Evolutionary conservation across 1,140 invertebrate genomes (phyloP).

Genomic region (Hylaeus volcanicus): DNA sequence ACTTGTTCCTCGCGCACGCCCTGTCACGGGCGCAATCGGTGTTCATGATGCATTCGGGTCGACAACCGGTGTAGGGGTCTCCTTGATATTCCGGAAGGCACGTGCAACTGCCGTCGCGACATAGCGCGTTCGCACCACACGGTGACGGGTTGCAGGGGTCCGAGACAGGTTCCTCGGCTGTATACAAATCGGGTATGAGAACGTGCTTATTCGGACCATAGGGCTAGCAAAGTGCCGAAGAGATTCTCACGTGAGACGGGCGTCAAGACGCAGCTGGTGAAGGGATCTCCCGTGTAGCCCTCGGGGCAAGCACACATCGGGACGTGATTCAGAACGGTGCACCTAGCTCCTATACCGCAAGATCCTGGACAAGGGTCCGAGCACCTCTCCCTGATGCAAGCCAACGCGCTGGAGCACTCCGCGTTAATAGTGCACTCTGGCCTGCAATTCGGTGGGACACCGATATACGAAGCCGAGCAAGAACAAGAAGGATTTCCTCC

Average conservation of each 20-base stretch:
- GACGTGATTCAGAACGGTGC: conserved; percentile 84
- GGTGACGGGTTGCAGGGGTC: conserved; percentile 77
- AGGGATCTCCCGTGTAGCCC: conserved; percentile 87
- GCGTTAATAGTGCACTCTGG: conserved; percentile 86
- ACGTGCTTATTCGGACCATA: not conserved
- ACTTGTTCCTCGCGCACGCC: conserved; percentile 85
- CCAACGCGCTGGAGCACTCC: conserved; percentile 83
- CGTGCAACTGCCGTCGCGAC: conserved; percentile 79
- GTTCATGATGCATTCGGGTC: conserved; percentile 86
- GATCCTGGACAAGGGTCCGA: conserved; percentile 86
- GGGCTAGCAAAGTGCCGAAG: not conserved
- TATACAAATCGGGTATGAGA: not conserved
- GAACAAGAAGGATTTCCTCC: conserved; percentile 84
- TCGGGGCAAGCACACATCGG: conserved; percentile 85
- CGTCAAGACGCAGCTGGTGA: conserved; percentile 81
- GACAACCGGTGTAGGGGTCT: conserved; percentile 79
- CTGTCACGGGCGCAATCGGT: conserved; percentile 84
- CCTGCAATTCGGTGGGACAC: conserved; percentile 86
- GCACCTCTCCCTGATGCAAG: conserved; percentile 86
- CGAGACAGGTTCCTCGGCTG: conserved; percentile 21
- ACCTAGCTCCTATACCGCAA: conserved; percentile 85
- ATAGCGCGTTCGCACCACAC: conserved; percentile 81
- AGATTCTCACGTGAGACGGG: conserved; percentile 63
- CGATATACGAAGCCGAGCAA: conserved; percentile 84
- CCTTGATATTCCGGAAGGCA: conserved; percentile 79